These are phyloP conservation scores for Thelaira solivaga DNA, from an alignment of 2,888 invertebrate genomes.

Conservation along the genomic window DNA sequence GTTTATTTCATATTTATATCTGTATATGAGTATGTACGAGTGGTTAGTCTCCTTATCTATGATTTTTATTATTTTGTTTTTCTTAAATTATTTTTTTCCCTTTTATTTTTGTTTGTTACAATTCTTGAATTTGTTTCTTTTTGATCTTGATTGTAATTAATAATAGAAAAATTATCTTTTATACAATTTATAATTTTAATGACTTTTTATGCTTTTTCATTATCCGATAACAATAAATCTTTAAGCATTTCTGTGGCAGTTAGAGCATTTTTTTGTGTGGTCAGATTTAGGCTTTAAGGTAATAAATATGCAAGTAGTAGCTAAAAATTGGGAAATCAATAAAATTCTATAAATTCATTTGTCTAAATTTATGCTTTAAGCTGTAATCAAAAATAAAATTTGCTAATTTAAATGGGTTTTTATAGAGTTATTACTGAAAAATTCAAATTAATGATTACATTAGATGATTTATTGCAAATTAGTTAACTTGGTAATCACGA, in stretches of 20 bases:
- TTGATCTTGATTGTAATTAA: slow-evolving; percentile 60
- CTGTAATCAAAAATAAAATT: neutral
- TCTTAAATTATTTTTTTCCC: neutral
- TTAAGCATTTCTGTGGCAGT: neutral
- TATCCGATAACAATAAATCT: slow-evolving; percentile 55
- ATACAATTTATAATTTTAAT: slow-evolving; percentile 56
- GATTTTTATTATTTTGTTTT: slow-evolving; percentile 22
- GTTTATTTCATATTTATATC: neutral
- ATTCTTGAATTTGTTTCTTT: slow-evolving; percentile 4
- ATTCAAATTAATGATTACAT: too few relatives aligned
- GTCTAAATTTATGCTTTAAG: neutral
- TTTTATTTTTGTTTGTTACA: slow-evolving; percentile 24
- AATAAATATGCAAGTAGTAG: neutral
- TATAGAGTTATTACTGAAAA: neutral
- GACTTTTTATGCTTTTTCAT: slow-evolving; percentile 36
- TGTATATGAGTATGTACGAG: too few relatives aligned
- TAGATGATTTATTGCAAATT: too few relatives aligned
- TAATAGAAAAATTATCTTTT: slow-evolving; percentile 51
- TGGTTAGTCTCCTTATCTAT: slow-evolving; percentile 7
- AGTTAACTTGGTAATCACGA: too few relatives aligned
- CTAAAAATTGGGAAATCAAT: neutral
- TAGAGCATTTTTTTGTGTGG: neutral
- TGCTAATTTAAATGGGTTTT: neutral
- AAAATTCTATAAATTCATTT: neutral
- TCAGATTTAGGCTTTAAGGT: neutral